phyloP scores from a whole-genome alignment of 2,888 invertebrate genomes.

The Synergus laeviventris region DNA sequence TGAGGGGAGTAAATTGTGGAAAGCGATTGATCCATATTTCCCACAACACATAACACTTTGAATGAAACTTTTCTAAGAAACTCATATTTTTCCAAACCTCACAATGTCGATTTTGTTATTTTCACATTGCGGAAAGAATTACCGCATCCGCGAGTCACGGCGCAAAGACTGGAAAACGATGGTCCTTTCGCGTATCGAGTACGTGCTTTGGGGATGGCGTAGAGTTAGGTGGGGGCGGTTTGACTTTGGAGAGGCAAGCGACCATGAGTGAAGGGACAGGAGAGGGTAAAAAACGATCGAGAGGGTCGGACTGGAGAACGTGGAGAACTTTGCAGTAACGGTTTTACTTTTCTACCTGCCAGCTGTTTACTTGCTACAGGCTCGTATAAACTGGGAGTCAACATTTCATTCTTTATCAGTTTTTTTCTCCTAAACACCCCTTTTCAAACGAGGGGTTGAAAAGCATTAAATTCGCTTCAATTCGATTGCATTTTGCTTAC shows the following conservation, averaged over 20 bases:
- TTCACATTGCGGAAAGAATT: constrained; percentile 30
- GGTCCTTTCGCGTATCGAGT: constrained; percentile 37
- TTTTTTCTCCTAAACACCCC: neutral
- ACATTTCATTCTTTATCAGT: neutral
- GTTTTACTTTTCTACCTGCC: constrained; percentile 36
- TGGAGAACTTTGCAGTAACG: constrained; percentile 37
- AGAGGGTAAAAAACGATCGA: constrained; percentile 40
- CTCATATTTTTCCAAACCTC: neutral
- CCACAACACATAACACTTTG: neutral
- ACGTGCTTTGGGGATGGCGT: constrained; percentile 37
- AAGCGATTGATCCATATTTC: constrained; percentile 6
- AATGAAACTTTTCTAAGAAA: neutral
- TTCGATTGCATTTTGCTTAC: too few species aligned
- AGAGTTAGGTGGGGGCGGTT: constrained; percentile 34
- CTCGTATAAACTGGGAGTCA: neutral
- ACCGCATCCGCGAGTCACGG: constrained; percentile 33
- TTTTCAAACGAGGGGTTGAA: too few species aligned
- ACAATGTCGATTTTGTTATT: constrained; percentile 1
- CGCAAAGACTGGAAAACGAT: constrained; percentile 37
- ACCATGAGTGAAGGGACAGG: constrained; percentile 38
- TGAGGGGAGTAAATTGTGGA: neutral
- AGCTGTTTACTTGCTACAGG: constrained; percentile 12
- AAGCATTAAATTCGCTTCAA: too few species aligned
- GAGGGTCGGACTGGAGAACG: constrained; percentile 33
- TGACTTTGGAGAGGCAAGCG: constrained; percentile 38